Evolutionary conservation across 2,888 invertebrate genomes (phyloP).

Genomic region (Drosophila recens): DNA sequence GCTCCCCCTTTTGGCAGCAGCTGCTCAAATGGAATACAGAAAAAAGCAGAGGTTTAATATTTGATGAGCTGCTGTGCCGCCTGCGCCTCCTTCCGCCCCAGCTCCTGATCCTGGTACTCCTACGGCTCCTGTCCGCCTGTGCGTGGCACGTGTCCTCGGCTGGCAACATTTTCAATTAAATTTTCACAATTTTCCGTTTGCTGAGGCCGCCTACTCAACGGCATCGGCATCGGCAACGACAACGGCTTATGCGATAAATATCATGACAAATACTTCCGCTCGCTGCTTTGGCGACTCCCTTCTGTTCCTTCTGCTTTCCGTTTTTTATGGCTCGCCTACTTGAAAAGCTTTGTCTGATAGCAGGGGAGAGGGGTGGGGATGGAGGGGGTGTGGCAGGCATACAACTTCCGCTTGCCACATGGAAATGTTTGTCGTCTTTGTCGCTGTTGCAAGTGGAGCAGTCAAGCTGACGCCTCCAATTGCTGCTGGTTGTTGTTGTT

Average conservation of each 20-base stretch:
- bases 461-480: conserved; percentile 49
- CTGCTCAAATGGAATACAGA: conserved; percentile 39
- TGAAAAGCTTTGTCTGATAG: conserved; percentile 6
- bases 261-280: conserved; percentile 76
- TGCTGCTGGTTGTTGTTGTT: conserved; percentile 14
- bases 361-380: neutral
- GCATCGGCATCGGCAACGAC: conserved; percentile 48
- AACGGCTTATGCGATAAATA: conserved; percentile 76
- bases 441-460: conserved; percentile 52
- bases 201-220: conserved; percentile 48
- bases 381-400: neutral
- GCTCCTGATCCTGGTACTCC: neutral
- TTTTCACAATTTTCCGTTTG: conserved; percentile 73
- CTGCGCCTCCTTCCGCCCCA: conserved; percentile 1
- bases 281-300: conserved; percentile 37
- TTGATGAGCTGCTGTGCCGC: conserved; percentile 60
- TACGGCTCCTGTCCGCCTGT: conserved; percentile 1
- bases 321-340: conserved; percentile 40
- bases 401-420: conserved; percentile 66
- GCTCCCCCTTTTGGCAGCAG: conserved; percentile 39
- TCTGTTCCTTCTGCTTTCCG: conserved; percentile 2
- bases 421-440: conserved; percentile 52
- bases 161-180: conserved; percentile 73
- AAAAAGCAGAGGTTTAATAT: conserved; percentile 54
- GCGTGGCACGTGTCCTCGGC: conserved; percentile 46